Conservation (phyloP, 2,888 invertebrate species). For the Rosalia funebris region DNA sequence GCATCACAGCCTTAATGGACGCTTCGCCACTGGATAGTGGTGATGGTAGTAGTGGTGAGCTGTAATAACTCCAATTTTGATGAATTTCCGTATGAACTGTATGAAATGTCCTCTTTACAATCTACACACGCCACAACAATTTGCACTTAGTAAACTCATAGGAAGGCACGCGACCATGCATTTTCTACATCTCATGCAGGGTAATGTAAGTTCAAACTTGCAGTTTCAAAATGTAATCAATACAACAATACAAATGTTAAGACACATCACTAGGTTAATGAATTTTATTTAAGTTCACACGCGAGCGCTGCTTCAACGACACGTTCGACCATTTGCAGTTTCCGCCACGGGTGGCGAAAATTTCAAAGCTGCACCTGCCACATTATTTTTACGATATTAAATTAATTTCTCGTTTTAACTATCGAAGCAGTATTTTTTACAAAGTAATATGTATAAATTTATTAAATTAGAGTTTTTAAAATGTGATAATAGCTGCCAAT, state of each 20-base stretch:
- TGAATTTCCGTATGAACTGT: background rate
- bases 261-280: conserved; percentile 62
- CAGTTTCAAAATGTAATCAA: conserved; percentile 54
- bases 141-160: conserved; percentile 29
- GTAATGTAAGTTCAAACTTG: conserved; percentile 59
- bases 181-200: conserved; percentile 55
- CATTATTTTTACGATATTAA: conserved; percentile 6
- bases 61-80: no score
- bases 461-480: conserved; percentile 54
- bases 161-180: conserved; percentile 28
- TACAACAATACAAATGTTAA: conserved; percentile 55
- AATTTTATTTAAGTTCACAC: conserved; percentile 35
- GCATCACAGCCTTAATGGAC: no score
- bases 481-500: conserved; percentile 56
- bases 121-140: conserved; percentile 3
- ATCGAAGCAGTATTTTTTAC: conserved; percentile 31
- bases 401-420: conserved; percentile 21
- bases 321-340: background rate
- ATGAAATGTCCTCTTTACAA: background rate
- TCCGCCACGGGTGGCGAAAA: background rate
- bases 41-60: no score
- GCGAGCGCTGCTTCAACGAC: conserved; percentile 7
- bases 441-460: conserved; percentile 25
- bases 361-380: background rate
- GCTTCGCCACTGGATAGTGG: no score